phyloP scores from a whole-genome alignment of 2,113 vertebrate genomes.

The Micromys minutus region DNA sequence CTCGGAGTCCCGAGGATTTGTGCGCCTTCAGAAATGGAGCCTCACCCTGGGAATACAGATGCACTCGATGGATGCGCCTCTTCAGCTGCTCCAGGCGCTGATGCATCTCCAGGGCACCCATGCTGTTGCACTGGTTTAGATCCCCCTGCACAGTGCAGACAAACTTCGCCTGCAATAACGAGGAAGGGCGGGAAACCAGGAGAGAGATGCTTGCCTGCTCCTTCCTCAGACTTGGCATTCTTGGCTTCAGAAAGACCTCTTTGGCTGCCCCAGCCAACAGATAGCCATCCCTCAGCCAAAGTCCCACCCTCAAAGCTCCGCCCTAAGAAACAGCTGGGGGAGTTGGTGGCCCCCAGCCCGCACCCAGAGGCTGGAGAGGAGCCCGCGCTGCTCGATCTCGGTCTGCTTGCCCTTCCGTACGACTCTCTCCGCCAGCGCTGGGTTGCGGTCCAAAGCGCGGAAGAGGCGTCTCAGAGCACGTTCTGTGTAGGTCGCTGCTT shows the following conservation, averaged over 20 bases:
- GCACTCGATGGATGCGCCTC: conserved; percentile 73
- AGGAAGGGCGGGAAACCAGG: neutral
- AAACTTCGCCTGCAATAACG: conserved; percentile 77
- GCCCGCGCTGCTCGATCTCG: conserved; percentile 73
- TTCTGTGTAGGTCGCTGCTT: conserved; percentile 72
- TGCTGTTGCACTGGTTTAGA: conserved; percentile 80
- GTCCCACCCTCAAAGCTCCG: neutral
- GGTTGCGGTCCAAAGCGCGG: conserved; percentile 71
- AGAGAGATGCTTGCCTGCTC: neutral
- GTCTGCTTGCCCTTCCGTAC: conserved; percentile 76
- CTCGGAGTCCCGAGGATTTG: neutral
- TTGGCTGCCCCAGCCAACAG: neutral
- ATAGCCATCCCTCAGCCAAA: rapidly evolving
- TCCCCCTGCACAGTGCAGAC: conserved; percentile 78
- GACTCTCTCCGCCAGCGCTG: conserved; percentile 70
- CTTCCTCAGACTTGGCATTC: neutral
- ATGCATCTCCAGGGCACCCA: conserved; percentile 79
- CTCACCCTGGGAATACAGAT: conserved; percentile 78
- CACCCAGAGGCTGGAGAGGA: conserved; percentile 78
- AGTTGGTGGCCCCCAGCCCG: neutral
- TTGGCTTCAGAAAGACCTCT: neutral
- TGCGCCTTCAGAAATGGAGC: rapidly evolving
- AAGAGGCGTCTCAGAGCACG: conserved; percentile 76
- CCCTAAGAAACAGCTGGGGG: neutral
- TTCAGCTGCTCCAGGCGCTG: conserved; percentile 79